Conservation (phyloP, 2,797 vertebrate genomes). For the Acrossocheilus wenchowensis region DNA sequence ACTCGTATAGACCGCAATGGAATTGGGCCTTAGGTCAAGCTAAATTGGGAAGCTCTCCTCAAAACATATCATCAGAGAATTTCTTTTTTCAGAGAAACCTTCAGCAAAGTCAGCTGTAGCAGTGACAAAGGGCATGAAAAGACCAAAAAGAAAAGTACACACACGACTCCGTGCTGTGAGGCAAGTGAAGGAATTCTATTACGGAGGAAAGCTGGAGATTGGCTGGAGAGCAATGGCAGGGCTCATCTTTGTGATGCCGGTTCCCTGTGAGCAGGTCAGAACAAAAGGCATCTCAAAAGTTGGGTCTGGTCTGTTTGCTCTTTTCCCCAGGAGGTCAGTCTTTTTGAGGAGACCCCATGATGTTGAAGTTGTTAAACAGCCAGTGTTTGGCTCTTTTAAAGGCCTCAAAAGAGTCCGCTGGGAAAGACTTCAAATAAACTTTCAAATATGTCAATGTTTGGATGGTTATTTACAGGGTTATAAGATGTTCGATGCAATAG, state of each 20-base stretch:
- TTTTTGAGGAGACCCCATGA: conserved; percentile 44
- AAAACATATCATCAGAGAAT: conserved; percentile 63
- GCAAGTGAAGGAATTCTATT: conserved; percentile 60
- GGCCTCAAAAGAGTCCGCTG: conserved; percentile 66
- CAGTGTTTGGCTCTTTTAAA: conserved; percentile 61
- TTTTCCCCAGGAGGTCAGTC: conserved; percentile 9
- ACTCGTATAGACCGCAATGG: conserved; percentile 61
- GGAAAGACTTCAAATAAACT: conserved; percentile 60
- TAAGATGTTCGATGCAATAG: conserved; percentile 63
- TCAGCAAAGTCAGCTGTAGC: conserved; percentile 57
- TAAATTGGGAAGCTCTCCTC: conserved; percentile 58
- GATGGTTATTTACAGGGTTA: conserved; percentile 61
- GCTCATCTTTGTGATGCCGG: conserved; percentile 72
- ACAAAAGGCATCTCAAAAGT: conserved; percentile 68
- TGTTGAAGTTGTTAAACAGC: conserved; percentile 35
- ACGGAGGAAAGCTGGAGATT: conserved; percentile 56
- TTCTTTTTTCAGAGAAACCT: conserved; percentile 54
- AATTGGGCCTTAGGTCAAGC: conserved; percentile 60
- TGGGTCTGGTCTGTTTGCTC: conserved; percentile 52
- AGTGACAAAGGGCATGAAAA: conserved; percentile 55
- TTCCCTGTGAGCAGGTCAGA: conserved; percentile 64
- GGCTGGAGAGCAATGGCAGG: conserved; percentile 59
- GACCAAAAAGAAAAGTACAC: conserved; percentile 62
- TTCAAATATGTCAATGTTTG: conserved; percentile 65
- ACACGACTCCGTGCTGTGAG: conserved; percentile 61